Evolutionary conservation across 2,113 vertebrate species (phyloP), one percentile per base, ranked within the genome.

Genomic region (Zapornia atra): DNA sequence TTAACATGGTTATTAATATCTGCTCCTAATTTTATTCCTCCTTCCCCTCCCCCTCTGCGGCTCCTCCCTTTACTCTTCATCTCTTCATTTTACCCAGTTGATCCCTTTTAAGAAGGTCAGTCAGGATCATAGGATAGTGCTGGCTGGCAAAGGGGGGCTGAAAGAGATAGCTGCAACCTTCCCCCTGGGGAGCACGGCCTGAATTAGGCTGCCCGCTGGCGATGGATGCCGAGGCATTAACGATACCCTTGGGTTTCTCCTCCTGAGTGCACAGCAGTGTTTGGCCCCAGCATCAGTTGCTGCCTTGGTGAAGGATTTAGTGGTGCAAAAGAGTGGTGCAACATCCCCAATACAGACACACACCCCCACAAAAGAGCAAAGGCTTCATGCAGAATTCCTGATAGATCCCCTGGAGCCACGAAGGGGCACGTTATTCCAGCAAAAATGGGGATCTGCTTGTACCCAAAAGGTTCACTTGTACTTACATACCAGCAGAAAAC

Each of bases 1-100:
- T 98, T 97, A 98, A 98, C 96, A 93, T 25, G 64, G 91, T 96
- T 97, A 98, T 98, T 97, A 97, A 98, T 98, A 97, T 97, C 96
- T 96, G 81, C 93, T 97, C 92, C 88, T 97, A 97, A 97, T 97
- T 98, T 97, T 93, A 91, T 87, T 80, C 94, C 78, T 93, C 85
- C 88, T 81, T 82, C 88, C 79, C 87, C 96, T 92, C 77, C 65
- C n/a, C 86, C 38, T 71, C 88, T 22, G 65, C 16, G 0, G 68
- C 76, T 88, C 80, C 90, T 92, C 95, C 92, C 28, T 69, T 86
- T 79, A 13, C 89, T 89, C 91, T 92, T 91, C 89, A 88, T 94
- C 94, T 90, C 87, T 65, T 34, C 82, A 64, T 69, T 94, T 76
- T 28, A n/a, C 0, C 3, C 7, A 0, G n/a, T 68, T 91, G 97